These are phyloP conservation scores for Phainopepla nitens DNA, from an alignment of 2,113 vertebrate genomes.

Conservation along the genomic window DNA sequence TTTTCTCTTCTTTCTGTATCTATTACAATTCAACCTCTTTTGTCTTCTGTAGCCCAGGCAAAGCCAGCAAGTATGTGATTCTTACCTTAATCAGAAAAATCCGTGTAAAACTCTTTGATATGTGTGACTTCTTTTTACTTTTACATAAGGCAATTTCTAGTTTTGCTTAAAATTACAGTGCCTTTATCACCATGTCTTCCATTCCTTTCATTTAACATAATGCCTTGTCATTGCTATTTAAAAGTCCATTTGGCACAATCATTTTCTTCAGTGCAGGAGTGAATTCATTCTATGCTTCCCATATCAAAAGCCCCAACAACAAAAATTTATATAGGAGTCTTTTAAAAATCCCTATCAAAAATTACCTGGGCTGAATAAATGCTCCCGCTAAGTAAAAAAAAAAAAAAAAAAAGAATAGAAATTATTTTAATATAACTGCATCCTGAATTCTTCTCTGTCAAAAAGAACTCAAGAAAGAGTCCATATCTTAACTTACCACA, in stretches of 20 bases:
- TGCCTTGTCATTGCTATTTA: background rate
- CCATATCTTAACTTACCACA: background rate
- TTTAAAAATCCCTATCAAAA: background rate
- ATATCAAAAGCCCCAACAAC: background rate
- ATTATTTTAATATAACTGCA: background rate
- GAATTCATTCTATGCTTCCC: background rate
- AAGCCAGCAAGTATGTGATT: conserved; percentile 55
- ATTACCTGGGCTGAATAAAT: background rate
- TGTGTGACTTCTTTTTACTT: background rate
- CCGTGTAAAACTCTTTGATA: background rate
- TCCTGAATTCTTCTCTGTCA: background rate
- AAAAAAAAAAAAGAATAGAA: background rate
- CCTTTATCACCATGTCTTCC: background rate
- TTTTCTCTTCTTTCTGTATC: background rate
- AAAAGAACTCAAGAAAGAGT: background rate
- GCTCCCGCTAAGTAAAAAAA: background rate
- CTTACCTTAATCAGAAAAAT: conserved; percentile 3
- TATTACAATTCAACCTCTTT: background rate
- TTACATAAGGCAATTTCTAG: background rate
- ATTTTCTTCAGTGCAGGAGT: background rate
- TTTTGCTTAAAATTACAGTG: background rate
- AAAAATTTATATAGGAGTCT: background rate
- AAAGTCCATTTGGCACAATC: background rate
- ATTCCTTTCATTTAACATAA: background rate
- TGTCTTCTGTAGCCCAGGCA: conserved; percentile 26